Evolutionary conservation across 23 tunicate species (phyloP).

Genomic region (Styela clava): DNA sequence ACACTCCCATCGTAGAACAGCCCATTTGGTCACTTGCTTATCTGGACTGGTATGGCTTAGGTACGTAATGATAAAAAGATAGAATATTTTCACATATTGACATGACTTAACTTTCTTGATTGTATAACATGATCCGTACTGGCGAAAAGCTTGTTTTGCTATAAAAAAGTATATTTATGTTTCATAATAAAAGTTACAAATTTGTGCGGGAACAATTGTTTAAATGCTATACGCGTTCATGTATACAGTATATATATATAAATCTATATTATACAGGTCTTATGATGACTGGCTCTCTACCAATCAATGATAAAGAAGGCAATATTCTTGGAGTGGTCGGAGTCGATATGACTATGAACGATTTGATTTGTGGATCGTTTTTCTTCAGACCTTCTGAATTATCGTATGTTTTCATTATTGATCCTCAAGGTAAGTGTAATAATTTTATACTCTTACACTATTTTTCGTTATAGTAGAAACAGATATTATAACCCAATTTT

Average conservation of each 20-base stretch:
- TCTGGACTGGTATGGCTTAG: constrained; percentile 39
- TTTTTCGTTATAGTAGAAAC: background rate
- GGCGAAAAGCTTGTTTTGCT: no score
- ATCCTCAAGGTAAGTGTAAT: constrained; percentile 36
- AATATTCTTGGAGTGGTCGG: constrained; percentile 36
- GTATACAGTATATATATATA: no score
- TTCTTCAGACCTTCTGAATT: constrained; percentile 34
- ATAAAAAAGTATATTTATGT: no score
- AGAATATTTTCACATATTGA: no score
- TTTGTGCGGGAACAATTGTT: no score
- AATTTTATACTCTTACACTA: no score
- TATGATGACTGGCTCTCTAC: constrained; percentile 35
- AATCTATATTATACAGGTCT: no score
- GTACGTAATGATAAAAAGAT: no score
- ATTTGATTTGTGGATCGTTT: constrained; percentile 21
- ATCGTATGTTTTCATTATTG: constrained; percentile 55
- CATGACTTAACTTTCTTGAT: no score
- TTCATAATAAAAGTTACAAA: no score
- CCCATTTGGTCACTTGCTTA: constrained; percentile 58
- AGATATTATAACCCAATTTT: background rate
- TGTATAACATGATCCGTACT: no score
- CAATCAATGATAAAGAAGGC: constrained; percentile 17
- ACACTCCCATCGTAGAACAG: background rate
- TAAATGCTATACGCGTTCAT: no score
- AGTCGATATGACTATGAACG: constrained; percentile 33